Conservation (phyloP, 2,113 vertebrate genomes). For the Chaetops frenatus region DNA sequence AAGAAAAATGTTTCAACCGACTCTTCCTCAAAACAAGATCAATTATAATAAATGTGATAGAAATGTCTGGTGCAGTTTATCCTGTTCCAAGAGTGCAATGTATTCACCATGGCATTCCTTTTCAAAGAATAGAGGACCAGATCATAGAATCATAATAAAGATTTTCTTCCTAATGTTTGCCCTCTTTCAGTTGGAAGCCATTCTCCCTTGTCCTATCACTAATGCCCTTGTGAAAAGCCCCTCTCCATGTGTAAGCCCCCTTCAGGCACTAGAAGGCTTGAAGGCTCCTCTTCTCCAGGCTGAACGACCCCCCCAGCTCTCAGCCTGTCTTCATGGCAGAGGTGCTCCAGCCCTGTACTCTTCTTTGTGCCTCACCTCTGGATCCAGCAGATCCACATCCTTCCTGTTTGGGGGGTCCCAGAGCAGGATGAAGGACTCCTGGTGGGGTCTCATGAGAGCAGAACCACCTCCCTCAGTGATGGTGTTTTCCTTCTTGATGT, state of each 20-base stretch:
- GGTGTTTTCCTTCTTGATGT: neutral
- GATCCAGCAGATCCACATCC: neutral
- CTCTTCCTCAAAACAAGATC: neutral
- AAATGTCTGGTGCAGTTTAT: neutral
- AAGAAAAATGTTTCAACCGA: neutral
- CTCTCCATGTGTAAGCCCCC: neutral
- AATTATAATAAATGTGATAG: neutral
- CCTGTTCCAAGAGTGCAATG: neutral
- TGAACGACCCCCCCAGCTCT: neutral
- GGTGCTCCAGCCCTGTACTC: neutral
- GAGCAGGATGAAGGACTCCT: neutral
- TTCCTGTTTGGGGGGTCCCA: neutral
- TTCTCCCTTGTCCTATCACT: neutral
- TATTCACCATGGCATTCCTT: rapidly evolving
- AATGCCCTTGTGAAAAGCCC: neutral
- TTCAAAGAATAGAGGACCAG: neutral
- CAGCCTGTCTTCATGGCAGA: neutral
- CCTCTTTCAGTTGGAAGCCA: neutral
- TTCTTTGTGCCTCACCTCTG: neutral
- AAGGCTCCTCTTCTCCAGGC: neutral
- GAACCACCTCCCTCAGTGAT: neutral
- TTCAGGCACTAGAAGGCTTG: neutral
- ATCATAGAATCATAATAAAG: neutral
- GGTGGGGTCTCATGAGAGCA: neutral
- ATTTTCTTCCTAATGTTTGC: neutral